Evolutionary conservation across 2,113 vertebrate genomes (phyloP), one percentile per base, ranked within the genome.

Genomic region (Tylochromis polylepis): DNA sequence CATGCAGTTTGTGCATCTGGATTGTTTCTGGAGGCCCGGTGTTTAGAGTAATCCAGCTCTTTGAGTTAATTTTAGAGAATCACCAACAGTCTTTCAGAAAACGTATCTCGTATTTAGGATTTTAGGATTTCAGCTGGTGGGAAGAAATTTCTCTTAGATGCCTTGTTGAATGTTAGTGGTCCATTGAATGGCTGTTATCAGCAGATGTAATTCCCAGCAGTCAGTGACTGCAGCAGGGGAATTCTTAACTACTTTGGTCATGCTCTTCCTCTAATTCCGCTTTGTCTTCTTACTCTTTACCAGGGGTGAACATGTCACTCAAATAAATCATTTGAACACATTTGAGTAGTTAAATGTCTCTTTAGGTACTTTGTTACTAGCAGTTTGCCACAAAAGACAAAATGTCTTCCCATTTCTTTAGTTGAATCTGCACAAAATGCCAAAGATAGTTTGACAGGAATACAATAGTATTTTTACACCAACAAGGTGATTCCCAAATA

Each of bases 231-330:
- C 2, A 60, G 27, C 27, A 16, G 1, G 29, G 27, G 27, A 59
- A 5, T 60, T 31, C 58, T 60, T 60, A 29, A 60, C 38, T n/a
- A 43, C 65, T 43, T 70, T 24, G n/a, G 34, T 70, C 65, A 43
- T 43, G 0, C 36, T 70, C n/a, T 70, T 15, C 65, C 20, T 67
- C 62, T 67, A 22, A 41, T 67, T 24, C 36, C 43, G 16, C 38
- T 10, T 16, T 70, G 38, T 43, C 8, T 9, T 43, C 8, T 70
- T 70, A 70, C 14, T 24, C 0, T 70, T 70, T 70, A 15, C 4
- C 38, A 41, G 0, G 38, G 15, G n/a, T 16, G 12, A 70, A 43
- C n/a, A 43, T 1, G 1, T 41, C 20, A 0, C 38, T 41, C 20
- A 41, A 41, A 67, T 67, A 5, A 2, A 41, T 41, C 11, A 67